phyloP scores from a whole-genome alignment of 2,888 invertebrate species.

The Cyrtodaria siliqua region DNA sequence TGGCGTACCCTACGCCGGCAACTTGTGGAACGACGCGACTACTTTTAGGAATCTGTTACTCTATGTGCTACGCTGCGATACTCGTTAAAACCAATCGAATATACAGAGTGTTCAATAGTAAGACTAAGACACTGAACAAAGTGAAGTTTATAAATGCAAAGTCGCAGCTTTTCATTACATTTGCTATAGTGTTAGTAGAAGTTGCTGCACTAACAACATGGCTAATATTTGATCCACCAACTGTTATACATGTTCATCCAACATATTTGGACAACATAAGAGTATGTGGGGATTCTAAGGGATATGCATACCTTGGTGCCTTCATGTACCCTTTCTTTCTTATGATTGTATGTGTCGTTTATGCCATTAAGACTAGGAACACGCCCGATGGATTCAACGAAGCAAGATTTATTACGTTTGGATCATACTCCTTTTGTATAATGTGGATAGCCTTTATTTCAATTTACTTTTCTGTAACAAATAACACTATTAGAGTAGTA shows the following conservation, averaged over 20 bases:
- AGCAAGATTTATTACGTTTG: slow-evolving; percentile 88
- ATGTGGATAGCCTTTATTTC: slow-evolving; percentile 88
- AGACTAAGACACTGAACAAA: slow-evolving; percentile 81
- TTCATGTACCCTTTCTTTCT: slow-evolving; percentile 88
- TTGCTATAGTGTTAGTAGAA: slow-evolving; percentile 86
- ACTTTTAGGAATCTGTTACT: slow-evolving; percentile 88
- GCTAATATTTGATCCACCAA: slow-evolving; percentile 87
- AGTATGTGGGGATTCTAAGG: slow-evolving; percentile 86
- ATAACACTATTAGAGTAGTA: slow-evolving; percentile 87
- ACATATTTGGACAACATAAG: slow-evolving; percentile 77
- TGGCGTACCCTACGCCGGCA: slow-evolving; percentile 86
- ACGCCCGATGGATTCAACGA: slow-evolving; percentile 89
- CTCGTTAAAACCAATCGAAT: slow-evolving; percentile 88
- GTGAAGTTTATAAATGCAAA: slow-evolving; percentile 85
- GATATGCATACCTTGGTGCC: slow-evolving; percentile 87
- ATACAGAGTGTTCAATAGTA: slow-evolving; percentile 87
- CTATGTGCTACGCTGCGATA: slow-evolving; percentile 88
- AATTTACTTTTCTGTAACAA: slow-evolving; percentile 87
- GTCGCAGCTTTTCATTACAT: slow-evolving; percentile 87
- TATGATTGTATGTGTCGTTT: slow-evolving; percentile 87
- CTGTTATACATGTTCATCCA: slow-evolving; percentile 83
- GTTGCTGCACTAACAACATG: slow-evolving; percentile 87
- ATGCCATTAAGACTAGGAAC: slow-evolving; percentile 88
- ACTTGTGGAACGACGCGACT: slow-evolving; percentile 87
- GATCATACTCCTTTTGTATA: slow-evolving; percentile 88